Base-by-base conservation (phyloP, 2,797 vertebrate genomes). In the Champsocephalus esox region DNA sequence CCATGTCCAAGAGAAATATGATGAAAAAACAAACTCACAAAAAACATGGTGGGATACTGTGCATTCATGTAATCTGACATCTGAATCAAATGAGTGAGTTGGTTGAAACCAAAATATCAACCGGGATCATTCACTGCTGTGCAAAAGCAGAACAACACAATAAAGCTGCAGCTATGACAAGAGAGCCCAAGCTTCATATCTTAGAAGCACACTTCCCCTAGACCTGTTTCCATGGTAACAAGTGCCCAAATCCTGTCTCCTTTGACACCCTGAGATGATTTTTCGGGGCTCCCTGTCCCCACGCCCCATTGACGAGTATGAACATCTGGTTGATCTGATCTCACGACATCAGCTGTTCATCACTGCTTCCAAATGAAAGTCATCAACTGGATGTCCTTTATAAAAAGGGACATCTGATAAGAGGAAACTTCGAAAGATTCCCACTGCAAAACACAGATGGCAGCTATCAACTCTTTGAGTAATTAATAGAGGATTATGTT, bases 201-300 rank as follows among this genome's bases (percentile, higher is more conserved):
- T 72, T 81, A 58, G 56, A 50, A 79, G 78, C 68, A 80, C 24
- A 63, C 73, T 50, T 78, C 76, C 34, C 66, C 64, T n/a, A 51
- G 78, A 80, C 60, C 80, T 77, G 79, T 78, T 88, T 80, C 77
- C 73, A 88, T 83, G 64, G 77, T 76, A 77, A 86, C 61, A 75
- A 0, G 48, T 43, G 4, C 63, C 70, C 62, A 52, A 70, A 75
- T 84, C 66, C 28, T 46, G 57, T 75, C 57, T 76, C 24, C 19
- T 66, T 61, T 57, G 51, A 68, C 64, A 51, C 52, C 66, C 43
- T 66, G 32, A 44, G 66, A 77, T 38, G 2, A 49, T 62, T 80
- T 73, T 73, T 60, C 2, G 32, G 65, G 59, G n/a, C 74, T 70
- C 66, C 45, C 21, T 46, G 12, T 74, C 65, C 65, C 82, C 74